A percentile compares a stretch with the other conserved stretches of the same genome.
These are phyloP conservation scores for Enhydra lutris DNA, from an alignment of 2,113 vertebrate species.

Conservation along the genomic window DNA sequence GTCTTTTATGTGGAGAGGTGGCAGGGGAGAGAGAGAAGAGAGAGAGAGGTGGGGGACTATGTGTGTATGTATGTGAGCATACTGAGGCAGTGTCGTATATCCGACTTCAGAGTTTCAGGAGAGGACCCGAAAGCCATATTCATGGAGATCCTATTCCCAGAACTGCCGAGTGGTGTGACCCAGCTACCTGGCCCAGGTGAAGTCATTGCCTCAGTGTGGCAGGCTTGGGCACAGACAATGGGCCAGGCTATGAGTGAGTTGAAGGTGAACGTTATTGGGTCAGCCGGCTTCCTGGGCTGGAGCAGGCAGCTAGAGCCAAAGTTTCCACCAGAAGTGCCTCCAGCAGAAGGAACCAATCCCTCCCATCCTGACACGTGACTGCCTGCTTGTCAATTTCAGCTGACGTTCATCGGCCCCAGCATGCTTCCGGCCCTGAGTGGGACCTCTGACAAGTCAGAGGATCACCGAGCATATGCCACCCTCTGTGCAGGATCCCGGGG, in stretches of 20 bases:
- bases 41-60: accelerated
- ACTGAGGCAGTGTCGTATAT: no score
- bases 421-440: accelerated
- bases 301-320: background rate
- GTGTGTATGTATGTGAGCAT: accelerated
- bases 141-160: background rate
- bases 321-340: background rate
- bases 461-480: background rate
- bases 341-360: background rate
- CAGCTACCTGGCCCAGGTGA: background rate
- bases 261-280: background rate
- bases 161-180: background rate
- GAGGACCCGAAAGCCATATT: background rate
- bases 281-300: background rate
- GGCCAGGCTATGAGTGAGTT: background rate
- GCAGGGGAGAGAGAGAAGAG: background rate
- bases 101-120: background rate
- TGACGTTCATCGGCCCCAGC: background rate
- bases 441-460: background rate
- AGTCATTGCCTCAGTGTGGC: background rate
- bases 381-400: background rate
- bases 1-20: background rate
- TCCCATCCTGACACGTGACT: background rate
- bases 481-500: background rate
- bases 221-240: background rate